Evolutionary conservation across 2,888 invertebrate genomes (phyloP).

Genomic region (Yponomeuta sedellus): DNA sequence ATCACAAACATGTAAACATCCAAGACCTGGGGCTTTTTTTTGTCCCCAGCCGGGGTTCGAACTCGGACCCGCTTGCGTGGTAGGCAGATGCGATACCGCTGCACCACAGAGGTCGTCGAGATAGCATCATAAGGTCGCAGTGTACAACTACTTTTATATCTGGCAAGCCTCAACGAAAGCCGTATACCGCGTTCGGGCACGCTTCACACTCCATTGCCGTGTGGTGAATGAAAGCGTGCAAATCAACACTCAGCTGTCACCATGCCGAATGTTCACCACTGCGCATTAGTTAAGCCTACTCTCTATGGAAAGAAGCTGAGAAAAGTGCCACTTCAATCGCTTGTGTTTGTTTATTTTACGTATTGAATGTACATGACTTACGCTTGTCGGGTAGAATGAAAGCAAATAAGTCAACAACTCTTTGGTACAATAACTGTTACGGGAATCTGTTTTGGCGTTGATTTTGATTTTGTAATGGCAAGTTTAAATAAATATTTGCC

Average conservation of each 20-base stretch:
- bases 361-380: background rate
- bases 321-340: background rate
- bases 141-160: background rate
- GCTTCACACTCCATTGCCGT: background rate
- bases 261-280: conserved; percentile 14
- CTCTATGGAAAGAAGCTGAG: background rate
- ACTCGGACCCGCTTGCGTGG: no score
- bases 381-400: no score
- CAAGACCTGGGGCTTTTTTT: no score
- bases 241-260: conserved; percentile 20
- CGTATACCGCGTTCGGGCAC: background rate
- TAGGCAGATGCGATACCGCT: no score
- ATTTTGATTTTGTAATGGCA: no score
- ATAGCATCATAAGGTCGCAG: background rate
- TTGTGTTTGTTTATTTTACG: background rate
- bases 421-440: no score
- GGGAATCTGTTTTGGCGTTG: no score
- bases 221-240: conserved; percentile 48
- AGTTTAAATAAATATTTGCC: no score
- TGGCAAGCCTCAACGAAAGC: background rate
- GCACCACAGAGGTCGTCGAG: no score
- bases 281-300: conserved; percentile 4
- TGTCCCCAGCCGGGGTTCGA: no score
- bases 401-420: no score
- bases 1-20: no score